Conservation (phyloP, 2,113 vertebrate species). For the Dasypus novemcinctus region DNA sequence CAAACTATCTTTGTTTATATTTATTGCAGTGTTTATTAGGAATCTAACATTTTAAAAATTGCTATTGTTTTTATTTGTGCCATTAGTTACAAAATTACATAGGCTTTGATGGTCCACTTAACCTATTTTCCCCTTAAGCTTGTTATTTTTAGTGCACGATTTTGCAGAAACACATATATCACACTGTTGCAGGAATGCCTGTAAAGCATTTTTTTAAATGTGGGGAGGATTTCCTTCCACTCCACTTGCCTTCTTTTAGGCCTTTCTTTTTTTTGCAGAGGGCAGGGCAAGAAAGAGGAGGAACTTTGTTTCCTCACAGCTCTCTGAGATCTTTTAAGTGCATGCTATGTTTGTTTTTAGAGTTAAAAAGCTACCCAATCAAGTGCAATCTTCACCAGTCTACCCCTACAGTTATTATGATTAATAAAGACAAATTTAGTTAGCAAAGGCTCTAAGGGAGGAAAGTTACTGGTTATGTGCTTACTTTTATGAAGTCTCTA, state of each 20-base stretch:
- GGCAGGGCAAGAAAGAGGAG: background rate
- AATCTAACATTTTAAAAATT: background rate
- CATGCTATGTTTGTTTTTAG: background rate
- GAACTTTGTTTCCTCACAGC: background rate
- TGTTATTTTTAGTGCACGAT: background rate
- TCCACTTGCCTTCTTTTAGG: background rate
- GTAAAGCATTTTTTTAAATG: background rate
- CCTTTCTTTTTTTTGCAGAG: background rate
- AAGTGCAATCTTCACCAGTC: background rate
- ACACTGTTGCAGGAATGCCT: background rate
- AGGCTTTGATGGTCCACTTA: background rate
- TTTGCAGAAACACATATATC: background rate
- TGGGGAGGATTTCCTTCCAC: background rate
- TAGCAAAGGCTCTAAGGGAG: background rate
- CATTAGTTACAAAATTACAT: background rate
- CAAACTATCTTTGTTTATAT: background rate
- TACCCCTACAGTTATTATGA: background rate
- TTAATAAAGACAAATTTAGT: background rate
- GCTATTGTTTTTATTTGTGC: background rate
- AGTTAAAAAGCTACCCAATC: background rate
- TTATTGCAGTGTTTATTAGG: background rate
- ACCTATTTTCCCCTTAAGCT: background rate
- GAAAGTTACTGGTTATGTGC: background rate
- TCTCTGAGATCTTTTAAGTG: background rate
- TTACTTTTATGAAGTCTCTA: slow-evolving; percentile 7